Evolutionary conservation across 1,140 invertebrate genomes (phyloP), one percentile per base, ranked within the genome.

Genomic region (Philotrypesis tridentata): DNA sequence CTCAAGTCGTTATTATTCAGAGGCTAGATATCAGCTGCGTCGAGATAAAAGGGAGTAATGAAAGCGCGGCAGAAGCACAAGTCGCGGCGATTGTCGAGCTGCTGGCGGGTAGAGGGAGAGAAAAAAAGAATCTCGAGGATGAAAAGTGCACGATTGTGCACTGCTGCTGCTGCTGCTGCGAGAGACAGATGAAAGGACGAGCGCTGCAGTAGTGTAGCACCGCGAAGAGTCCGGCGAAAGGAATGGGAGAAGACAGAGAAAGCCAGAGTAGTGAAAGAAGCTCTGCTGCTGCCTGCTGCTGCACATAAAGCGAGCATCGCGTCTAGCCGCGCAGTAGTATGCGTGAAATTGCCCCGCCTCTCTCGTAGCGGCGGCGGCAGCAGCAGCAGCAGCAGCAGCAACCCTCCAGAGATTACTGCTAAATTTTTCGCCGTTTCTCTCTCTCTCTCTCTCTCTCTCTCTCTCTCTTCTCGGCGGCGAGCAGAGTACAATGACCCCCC

Each of bases 231-330:
- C 23, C 23, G 25, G 37, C 23, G 60, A 65, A 55, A 48, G 29
- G n/a, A 71, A 33, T 60, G 43, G 17, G 29, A 17, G 8, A 29
- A 33, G 68, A 79, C 23, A 60, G 43, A 65, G 68, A 23, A 75
- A 74, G 80, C 75, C 85, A 76, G 84, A 80, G 84, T 82, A 85
- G 84, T 89, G 85, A 87, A 89, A 88, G 87, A 86, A 84, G 65
- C 27, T 67, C 60, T 14, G 81, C 84, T n/a, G 85, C 84, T n/a
- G n/a, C n/a, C n/a, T n/a, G 73, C 60, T 14, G 81, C 84, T n/a
- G 85, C 84, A 84, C 87, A 88, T 87, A 88, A 89, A 89, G 85
- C 88, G 88, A 88, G 85, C 87, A 89, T 79, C 86, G 75, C 87
- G 72, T 75, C 79, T 82, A 84, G 82, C 65, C 27, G 60, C 70